Percentiles rank a stretch among this genome's conserved stretches.
phyloP scores from a whole-genome alignment of 2,888 invertebrate genomes.

The Synanthedon andrenaeformis region DNA sequence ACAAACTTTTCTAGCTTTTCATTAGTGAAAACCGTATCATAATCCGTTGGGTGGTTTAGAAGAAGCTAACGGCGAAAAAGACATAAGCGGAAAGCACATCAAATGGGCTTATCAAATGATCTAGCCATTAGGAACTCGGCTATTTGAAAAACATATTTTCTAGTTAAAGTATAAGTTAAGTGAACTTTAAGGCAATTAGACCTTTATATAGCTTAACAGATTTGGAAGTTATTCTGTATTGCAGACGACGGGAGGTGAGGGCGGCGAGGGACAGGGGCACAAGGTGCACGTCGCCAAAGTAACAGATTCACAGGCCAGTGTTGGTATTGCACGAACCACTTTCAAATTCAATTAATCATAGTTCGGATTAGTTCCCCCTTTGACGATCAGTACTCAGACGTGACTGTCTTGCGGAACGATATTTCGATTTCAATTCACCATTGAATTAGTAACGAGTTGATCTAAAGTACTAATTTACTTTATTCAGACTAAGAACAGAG shows the following conservation, averaged over 20 bases:
- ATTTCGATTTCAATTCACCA: conserved; percentile 18
- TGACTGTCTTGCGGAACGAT: conserved; percentile 37
- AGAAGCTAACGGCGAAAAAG: too few species aligned
- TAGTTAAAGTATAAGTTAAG: neutral
- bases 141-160: neutral
- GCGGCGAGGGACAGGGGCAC: neutral
- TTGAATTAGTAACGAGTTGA: neutral
- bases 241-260: conserved; percentile 14
- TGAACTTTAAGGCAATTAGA: too few species aligned
- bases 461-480: too few species aligned
- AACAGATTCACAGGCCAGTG: conserved; percentile 40
- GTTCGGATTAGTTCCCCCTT: conserved; percentile 60
- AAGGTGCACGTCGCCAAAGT: conserved; percentile 25
- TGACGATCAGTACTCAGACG: conserved; percentile 49
- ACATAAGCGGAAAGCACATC: neutral
- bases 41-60: too few species aligned
- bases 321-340: conserved; percentile 44
- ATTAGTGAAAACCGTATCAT: too few species aligned
- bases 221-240: conserved; percentile 21
- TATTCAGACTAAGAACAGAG: too few species aligned
- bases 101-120: neutral
- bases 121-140: neutral
- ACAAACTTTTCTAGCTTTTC: too few species aligned
- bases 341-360: conserved; percentile 64
- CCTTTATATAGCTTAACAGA: conserved; percentile 15